Conservation (phyloP, 2,888 invertebrate species). For the Chromoteleia sp. region DNA sequence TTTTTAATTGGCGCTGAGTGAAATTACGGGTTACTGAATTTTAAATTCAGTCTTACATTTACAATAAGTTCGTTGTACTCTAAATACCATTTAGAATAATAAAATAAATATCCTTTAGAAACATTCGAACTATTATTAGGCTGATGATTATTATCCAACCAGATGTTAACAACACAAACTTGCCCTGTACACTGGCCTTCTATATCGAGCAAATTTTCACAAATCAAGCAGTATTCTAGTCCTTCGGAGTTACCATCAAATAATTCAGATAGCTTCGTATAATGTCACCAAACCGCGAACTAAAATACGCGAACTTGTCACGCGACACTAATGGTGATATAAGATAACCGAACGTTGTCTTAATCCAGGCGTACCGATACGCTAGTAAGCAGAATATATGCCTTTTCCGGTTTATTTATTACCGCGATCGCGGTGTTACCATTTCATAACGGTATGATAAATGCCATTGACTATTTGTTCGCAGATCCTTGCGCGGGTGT, state of each 20-base stretch:
- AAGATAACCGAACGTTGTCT: not conserved
- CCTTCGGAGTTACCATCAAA: conserved; percentile 8
- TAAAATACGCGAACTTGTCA: conserved; percentile 30
- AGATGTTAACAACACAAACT: no score
- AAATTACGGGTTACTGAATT: no score
- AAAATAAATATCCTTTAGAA: no score
- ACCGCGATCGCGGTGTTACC: conserved; percentile 7
- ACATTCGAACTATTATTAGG: no score
- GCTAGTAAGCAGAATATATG: not conserved
- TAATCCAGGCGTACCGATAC: not conserved
- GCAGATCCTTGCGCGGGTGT: conserved; percentile 94
- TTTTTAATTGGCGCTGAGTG: conserved; percentile 7
- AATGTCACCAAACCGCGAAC: not conserved
- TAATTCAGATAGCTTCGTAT: conserved; percentile 3
- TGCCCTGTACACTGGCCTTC: no score
- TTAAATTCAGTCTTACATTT: no score
- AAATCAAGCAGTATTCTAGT: no score
- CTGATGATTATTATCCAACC: no score
- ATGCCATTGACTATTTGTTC: conserved; percentile 70
- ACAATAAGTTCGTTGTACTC: no score
- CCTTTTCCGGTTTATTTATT: conserved; percentile 13
- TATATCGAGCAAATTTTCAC: no score
- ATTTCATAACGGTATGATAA: conserved; percentile 14
- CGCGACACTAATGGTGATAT: conserved; percentile 28
- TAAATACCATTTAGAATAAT: no score